Evolutionary conservation across 1,140 invertebrate genomes (phyloP).

Genomic region (Babylonia areolata): DNA sequence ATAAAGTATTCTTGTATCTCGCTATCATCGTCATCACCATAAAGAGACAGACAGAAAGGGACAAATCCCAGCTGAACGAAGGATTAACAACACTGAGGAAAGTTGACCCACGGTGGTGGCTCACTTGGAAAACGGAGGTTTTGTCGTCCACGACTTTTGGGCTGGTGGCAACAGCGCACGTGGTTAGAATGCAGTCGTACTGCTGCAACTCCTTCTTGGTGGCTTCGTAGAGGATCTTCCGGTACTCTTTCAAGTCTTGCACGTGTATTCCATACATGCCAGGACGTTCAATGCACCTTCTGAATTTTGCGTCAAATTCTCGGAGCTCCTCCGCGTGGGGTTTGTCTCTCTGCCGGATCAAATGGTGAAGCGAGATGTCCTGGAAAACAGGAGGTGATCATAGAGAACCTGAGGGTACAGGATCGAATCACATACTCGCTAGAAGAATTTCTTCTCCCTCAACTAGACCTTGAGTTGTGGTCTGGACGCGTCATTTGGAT

Average conservation of each 20-base stretch:
- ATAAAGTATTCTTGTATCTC: too few relatives aligned
- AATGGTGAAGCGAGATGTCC: slow-evolving; percentile 33
- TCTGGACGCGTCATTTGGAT: too few relatives aligned
- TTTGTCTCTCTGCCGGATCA: slow-evolving; percentile 29
- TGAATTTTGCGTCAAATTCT: slow-evolving; percentile 27
- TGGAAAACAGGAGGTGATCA: neutral
- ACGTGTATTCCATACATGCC: neutral
- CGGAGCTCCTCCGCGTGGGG: slow-evolving; percentile 25
- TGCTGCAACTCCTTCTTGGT: slow-evolving; percentile 36
- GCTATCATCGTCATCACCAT: too few relatives aligned
- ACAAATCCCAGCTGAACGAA: too few relatives aligned
- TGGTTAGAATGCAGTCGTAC: slow-evolving; percentile 48
- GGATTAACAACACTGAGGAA: too few relatives aligned
- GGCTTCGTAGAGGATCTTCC: slow-evolving; percentile 2
- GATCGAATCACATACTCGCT: too few relatives aligned
- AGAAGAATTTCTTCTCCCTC: too few relatives aligned
- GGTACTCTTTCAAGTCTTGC: slow-evolving; percentile 33
- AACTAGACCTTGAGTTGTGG: too few relatives aligned
- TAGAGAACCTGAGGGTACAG: too few relatives aligned
- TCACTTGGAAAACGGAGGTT: neutral
- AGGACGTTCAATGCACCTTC: neutral
- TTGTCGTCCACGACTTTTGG: slow-evolving; percentile 3
- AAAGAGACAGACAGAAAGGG: too few relatives aligned
- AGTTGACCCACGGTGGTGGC: too few relatives aligned
- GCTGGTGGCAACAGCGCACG: slow-evolving; percentile 36